Base-by-base conservation (phyloP, 1,140 invertebrate genomes). In the Idris sp. region DNA sequence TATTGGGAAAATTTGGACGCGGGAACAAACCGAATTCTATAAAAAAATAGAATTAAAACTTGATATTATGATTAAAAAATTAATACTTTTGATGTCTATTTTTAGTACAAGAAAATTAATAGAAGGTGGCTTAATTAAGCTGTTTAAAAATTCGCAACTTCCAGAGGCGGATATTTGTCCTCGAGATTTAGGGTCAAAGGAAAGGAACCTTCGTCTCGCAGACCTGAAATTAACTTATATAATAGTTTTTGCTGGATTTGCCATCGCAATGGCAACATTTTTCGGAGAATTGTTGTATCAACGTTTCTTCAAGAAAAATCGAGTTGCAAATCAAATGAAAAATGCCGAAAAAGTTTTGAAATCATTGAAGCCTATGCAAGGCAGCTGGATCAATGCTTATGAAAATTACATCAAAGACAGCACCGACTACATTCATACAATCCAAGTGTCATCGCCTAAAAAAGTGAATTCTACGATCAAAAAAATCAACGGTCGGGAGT, bases 91-190 rank as follows among this genome's bases (percentile, higher is more conserved):
- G n/a, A n/a, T n/a, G n/a, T n/a, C n/a, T n/a, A n/a, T n/a, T 89
- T 86, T 5, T 79, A 94, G 93, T 53, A 79, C 94, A 3, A 86
- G 90, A 38, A 85, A 89, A 58, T 81, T 94, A 10, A 89, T 93
- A 0, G 92, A 95, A 86, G 88, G 91, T 0, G 94, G 94, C 13
- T 91, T 95, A 30, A 89, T 95, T 0, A 90, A 91, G 53, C 91
- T 91, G 61, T 85, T 92, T 53, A 86, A 91, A 36, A n/a, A n/a
- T n/a, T 82, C 81, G 1, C 83, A 87, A 49, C 74, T 94, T 68
- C 93, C 94, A 0, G 89, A 90, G 53, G 91, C 92, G 0, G 90
- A 91, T 64, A 92, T 95, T 35, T 96, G 95, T 77, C 94, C 94
- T 0, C 86, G 94, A 15, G 90, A 95, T 84, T 86, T 95, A 25